Base-by-base conservation (phyloP, 2,113 vertebrate genomes). In the Camelus dromedarius region DNA sequence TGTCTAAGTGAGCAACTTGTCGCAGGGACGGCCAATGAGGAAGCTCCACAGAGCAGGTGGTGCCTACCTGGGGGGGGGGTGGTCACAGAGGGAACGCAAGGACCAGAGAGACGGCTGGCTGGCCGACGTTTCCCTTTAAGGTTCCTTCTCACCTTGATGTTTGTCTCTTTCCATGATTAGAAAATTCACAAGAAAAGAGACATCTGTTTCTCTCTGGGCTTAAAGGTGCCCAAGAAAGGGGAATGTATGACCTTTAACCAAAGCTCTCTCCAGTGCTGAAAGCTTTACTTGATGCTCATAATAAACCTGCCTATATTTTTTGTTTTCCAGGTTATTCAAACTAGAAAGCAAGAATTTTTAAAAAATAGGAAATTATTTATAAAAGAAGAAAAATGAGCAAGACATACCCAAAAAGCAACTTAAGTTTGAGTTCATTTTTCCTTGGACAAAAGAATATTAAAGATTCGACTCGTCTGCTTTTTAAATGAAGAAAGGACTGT, bases 111-210 rank as follows among this genome's bases (percentile, higher is more conserved):
- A n/a, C 30, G 26, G 24, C 10, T 72, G 10, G 64, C 50, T 73
- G 10, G 64, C 50, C 69, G 69, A 42, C 38, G 35, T 66, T 92
- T 80, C 72, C 26, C 46, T 80, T n/a, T 35, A 81, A 81, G 38
- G 48, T 18, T 26, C 50, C 16, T 46, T 82, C 35, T 83, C 9
- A 48, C 42, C 22, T 69, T 60, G 62, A 64, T 5, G 62, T 30
- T 89, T 89, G 94, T 90, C 60, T 73, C 50, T 92, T 94, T 80
- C 56, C 54, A 82, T 62, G 50, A 79, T n/a, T 88, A 96, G 62
- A 90, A 82, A 82, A 79, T 83, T 19, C 9, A 50, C n/a, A 89
- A n/a, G 56, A 69, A 46, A 67, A 76, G 26, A 91, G 54, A 46
- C 2, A 22, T 16, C 26, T 70, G 7, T 75, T 69, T 93, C 64